Evolutionary conservation across 1,140 invertebrate genomes (phyloP), one percentile per base, ranked within the genome.

Genomic region (Scaptomyza pallida): DNA sequence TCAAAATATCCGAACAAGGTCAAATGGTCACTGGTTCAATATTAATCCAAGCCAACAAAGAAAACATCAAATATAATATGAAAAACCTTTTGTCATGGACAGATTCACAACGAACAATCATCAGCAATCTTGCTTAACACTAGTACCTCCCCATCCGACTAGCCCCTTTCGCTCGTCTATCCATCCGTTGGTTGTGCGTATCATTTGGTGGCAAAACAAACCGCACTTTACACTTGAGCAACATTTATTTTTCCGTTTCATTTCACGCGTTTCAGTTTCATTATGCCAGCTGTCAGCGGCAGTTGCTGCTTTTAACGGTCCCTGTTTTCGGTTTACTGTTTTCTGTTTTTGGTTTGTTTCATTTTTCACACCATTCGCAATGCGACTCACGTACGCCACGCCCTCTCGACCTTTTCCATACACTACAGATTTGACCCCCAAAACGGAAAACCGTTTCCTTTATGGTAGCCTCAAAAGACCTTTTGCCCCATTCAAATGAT

Each of bases 211-310:
- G 54, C 35, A 50, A 47, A 70, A 70, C 44, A 56, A 56, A 64
- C 67, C 67, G 62, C n/a, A n/a, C 63, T 75, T 73, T 68, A 75
- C 73, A 77, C 74, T 77, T 77, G 74, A 77, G 72, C 71, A 77
- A 74, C 73, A 74, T 77, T 77, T 72, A 64, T 57, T 78, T 78
- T 78, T 78, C 75, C 75, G 72, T 75, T 78, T 78, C 75, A 78
- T 75, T 78, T 75, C 72, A 75, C 56, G 72, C 72, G 57, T 75
- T 78, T 76, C 64, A 44, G 52, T 76, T 76, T 75, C 75, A 75
- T 78, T 78, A 78, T 78, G 67, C 75, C 61, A 75, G 75, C 75
- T 78, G 75, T 78, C 75, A 78, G 67, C 75, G 55, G 47, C 75
- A 78, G 72, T 37, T 48, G 60, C 61, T 60, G 59, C 61, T 43